A percentile compares a stretch with the other conserved stretches of the same genome.
Conservation (phyloP, 2,888 invertebrate genomes). For the Harpalus rubripes region DNA sequence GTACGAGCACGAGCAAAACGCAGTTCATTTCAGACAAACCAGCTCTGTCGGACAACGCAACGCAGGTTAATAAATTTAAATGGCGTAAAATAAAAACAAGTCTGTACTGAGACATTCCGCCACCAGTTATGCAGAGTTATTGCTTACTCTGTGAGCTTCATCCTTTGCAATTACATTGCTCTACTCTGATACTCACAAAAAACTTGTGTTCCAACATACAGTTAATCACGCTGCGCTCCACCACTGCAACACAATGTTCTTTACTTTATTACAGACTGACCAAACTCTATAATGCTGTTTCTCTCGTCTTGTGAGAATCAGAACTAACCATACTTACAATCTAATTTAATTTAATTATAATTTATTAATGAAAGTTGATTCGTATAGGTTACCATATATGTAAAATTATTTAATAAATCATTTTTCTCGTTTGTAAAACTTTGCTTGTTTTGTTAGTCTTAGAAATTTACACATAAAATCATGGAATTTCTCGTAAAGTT, state of each 20-base stretch:
- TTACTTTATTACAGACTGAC: constrained; percentile 34
- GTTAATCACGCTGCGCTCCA: constrained; percentile 5
- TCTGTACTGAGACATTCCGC: constrained; percentile 58
- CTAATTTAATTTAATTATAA: constrained; percentile 17
- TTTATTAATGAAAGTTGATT: not conserved
- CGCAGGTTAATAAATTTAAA: constrained; percentile 60
- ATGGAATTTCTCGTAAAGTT: not conserved
- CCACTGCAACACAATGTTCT: constrained; percentile 18
- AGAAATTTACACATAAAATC: not conserved
- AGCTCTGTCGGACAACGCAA: constrained; percentile 55
- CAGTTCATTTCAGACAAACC: constrained; percentile 55
- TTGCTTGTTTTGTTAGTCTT: not conserved
- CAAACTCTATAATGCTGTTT: not conserved
- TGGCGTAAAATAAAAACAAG: constrained; percentile 59
- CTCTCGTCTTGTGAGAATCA: not conserved
- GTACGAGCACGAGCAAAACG: constrained; percentile 15
- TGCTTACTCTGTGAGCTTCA: constrained; percentile 55
- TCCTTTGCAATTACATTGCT: constrained; percentile 50
- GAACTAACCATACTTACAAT: not conserved
- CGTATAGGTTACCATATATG: not conserved
- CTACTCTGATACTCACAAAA: constrained; percentile 35
- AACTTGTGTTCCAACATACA: constrained; percentile 24
- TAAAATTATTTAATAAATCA: not conserved
- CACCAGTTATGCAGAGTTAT: constrained; percentile 62
- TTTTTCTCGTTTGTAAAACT: not conserved